phyloP scores from a whole-genome alignment of 2,888 invertebrate species.

The Euproctis similis region DNA sequence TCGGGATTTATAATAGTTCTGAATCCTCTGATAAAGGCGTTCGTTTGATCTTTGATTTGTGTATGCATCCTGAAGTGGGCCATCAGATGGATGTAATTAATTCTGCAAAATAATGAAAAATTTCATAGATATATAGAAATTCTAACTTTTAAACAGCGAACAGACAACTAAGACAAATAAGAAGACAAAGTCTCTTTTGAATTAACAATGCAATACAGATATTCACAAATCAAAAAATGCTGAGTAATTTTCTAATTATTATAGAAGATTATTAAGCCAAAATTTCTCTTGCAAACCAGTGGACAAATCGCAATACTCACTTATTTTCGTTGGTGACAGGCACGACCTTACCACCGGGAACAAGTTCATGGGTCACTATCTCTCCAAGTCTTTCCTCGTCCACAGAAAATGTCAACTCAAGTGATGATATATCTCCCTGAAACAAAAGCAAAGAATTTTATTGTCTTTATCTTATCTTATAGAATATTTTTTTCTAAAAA shows the following conservation, averaged over 20 bases:
- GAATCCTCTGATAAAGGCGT: conserved; percentile 97
- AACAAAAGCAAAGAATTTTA: too few species aligned
- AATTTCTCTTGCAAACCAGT: too few species aligned
- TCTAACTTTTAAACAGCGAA: too few species aligned
- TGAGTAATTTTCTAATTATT: too few species aligned
- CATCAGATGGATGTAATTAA: conserved; percentile 98
- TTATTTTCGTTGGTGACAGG: conserved; percentile 98
- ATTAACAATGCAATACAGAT: too few species aligned
- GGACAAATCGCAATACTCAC: conserved; percentile 76
- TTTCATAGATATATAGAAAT: too few species aligned
- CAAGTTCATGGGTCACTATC: conserved; percentile 94
- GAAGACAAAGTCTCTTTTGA: too few species aligned
- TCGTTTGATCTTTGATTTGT: conserved; percentile 97
- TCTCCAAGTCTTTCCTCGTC: conserved; percentile 96
- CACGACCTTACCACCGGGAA: conserved; percentile 95
- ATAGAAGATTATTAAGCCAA: too few species aligned
- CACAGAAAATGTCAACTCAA: conserved; percentile 97
- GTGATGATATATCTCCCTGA: conserved; percentile 89
- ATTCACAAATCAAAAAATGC: too few species aligned
- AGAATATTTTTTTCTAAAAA: too few species aligned
- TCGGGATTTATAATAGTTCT: conserved; percentile 95
- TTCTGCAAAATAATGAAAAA: conserved; percentile 81
- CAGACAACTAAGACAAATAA: too few species aligned
- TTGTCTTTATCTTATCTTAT: too few species aligned
- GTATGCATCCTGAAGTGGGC: conserved; percentile 99